A percentile compares a stretch with the other conserved stretches of the same genome.
phyloP scores from a whole-genome alignment of 2,113 vertebrate species.

The Motacilla alba region DNA sequence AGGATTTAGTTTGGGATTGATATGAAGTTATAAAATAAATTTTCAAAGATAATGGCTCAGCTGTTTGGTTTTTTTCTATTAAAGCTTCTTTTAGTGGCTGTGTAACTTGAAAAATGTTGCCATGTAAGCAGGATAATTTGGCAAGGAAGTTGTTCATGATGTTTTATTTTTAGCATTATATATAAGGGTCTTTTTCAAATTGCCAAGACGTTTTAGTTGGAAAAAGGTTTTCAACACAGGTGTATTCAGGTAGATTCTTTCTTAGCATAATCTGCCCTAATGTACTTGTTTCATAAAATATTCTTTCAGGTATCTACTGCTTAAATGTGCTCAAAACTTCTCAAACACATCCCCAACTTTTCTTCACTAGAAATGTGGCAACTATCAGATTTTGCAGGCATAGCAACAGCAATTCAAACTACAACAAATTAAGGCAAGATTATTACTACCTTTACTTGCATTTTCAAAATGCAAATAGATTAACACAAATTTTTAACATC shows the following conservation, averaged over 20 bases:
- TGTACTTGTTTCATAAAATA: neutral
- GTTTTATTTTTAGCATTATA: neutral
- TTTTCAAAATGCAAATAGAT: neutral
- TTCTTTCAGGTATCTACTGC: neutral
- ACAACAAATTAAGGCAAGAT: neutral
- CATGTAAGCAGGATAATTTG: neutral
- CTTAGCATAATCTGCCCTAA: neutral
- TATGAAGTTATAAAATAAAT: neutral
- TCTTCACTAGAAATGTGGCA: neutral
- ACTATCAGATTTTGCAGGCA: neutral
- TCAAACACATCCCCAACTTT: neutral
- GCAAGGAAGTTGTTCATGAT: neutral
- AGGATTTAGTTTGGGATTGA: neutral
- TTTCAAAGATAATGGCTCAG: neutral
- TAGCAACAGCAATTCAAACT: neutral
- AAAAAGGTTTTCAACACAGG: neutral
- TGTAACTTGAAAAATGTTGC: neutral
- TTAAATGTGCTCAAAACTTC: neutral
- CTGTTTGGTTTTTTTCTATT: neutral
- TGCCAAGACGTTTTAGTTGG: neutral
- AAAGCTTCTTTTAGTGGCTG: neutral
- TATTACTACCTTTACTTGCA: neutral
- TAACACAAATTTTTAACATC: neutral
- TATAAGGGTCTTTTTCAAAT: neutral
- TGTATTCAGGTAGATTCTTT: neutral